Evolutionary conservation across 2,113 vertebrate genomes (phyloP), one percentile per base, ranked within the genome.

Genomic region (Oreochromis niloticus): DNA sequence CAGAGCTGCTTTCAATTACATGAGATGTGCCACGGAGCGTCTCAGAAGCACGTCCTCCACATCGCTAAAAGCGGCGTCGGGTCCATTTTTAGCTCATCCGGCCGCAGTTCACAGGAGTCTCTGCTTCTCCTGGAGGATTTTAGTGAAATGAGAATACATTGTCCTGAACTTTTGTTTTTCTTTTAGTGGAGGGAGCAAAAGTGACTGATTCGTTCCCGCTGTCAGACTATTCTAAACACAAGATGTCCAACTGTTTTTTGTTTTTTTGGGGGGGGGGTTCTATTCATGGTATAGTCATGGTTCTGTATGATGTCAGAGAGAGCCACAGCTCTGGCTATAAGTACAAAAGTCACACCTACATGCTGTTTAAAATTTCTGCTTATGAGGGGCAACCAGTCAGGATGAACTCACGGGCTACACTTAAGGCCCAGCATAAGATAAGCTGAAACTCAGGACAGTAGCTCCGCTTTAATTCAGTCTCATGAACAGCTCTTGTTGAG

Each of bases 261-360:
- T 34, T 41, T 12, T 43, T 4, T 7, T 1, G 0, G 22, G 22
- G 6, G 50, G 7, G 1, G 30, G 30, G 2, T 3, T 59, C 14
- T 59, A 32, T 61, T 61, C 57, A 17, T 0, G 27, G 5, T 32
- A 61, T 36, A 66, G 3, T 66, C 34, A 13, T 39, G 10, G 19
- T 13, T 8, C 55, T 66, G 61, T 39, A 22, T 66, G 19, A 22
- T 13, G 61, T 68, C 61, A 8, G 61, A 36, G 17, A 39, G 10
- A 27, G 12, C 55, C 56, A 59, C 54, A 24, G 22, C 22, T 24
- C 54, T 56, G 22, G 54, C 54, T 56, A 3, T 4, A 22, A 66
- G 34, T 66, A 39, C n/a, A 71, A 41, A 41, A 71, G 63, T 71
- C 63, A 68, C 19, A 41, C 63, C n/a, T 14, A 4, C 4, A 24